Percentiles rank a stretch among this genome's conserved stretches.
phyloP scores from a whole-genome alignment of 2,888 invertebrate species.

The Beris chalybata region DNA sequence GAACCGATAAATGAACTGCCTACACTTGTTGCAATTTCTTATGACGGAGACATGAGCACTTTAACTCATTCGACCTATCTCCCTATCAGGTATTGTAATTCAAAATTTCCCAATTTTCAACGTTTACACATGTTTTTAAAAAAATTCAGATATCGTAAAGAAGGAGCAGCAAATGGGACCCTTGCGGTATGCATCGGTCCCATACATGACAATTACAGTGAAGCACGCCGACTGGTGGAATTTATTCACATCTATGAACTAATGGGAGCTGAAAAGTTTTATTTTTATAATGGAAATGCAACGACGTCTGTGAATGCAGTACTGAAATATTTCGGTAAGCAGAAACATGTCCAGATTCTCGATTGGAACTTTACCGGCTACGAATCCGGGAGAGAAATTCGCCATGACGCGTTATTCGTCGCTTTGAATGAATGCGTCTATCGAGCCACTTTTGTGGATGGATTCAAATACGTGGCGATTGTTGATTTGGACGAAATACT shows the following conservation, averaged over 20 bases:
- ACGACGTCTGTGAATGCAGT: slow-evolving; percentile 51
- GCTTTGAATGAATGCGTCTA: no score
- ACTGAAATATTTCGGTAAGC: slow-evolving; percentile 50
- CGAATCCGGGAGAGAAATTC: slow-evolving; percentile 50
- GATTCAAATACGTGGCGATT: no score
- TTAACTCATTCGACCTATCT: slow-evolving; percentile 50
- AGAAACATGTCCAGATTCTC: slow-evolving; percentile 51
- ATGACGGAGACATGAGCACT: slow-evolving; percentile 49
- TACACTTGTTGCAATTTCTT: slow-evolving; percentile 49
- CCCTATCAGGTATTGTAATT: slow-evolving; percentile 48
- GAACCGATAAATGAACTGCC: slow-evolving; percentile 45
- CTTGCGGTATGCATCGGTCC: slow-evolving; percentile 57
- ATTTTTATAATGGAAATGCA: slow-evolving; percentile 56
- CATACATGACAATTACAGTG: slow-evolving; percentile 54
- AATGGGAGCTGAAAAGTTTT: slow-evolving; percentile 57
- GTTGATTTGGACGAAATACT: no score
- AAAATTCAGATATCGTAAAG: slow-evolving; percentile 6
- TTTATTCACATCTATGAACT: no score
- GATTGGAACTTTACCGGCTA: slow-evolving; percentile 54
- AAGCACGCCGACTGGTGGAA: slow-evolving; percentile 56
- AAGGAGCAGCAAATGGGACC: slow-evolving; percentile 39
- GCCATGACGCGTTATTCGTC: slow-evolving; percentile 77
- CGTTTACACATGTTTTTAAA: no score
- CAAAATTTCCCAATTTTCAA: no score
- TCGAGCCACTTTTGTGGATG: no score